Evolutionary conservation across 1,140 invertebrate genomes (phyloP).

Genomic region (Yoshiicerus persimilis): DNA sequence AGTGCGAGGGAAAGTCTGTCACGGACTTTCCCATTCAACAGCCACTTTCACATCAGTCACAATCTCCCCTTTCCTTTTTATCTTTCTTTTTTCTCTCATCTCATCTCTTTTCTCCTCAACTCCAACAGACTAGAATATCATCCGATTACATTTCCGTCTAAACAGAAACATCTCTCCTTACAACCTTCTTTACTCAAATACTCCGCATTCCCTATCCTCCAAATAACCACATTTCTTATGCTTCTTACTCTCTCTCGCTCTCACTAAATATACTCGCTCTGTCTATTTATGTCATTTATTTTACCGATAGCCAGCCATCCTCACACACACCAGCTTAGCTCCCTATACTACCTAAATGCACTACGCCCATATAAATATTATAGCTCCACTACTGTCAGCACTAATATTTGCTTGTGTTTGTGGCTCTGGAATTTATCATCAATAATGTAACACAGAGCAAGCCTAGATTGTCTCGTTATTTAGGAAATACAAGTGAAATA

Average conservation of each 20-base stretch:
- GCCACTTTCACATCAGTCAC: not conserved
- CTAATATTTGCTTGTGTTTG: not conserved
- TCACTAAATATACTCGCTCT: too few species aligned
- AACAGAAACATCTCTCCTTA: not conserved
- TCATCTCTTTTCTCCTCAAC: not conserved
- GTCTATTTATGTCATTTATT: too few species aligned
- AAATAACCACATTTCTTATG: not conserved
- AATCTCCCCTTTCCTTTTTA: not conserved
- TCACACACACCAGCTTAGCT: too few species aligned
- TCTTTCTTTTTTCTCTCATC: not conserved
- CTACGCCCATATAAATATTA: too few species aligned
- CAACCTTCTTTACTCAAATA: not conserved
- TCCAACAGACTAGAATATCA: not conserved
- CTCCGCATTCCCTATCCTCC: not conserved
- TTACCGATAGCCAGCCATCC: too few species aligned
- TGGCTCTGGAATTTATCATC: not conserved
- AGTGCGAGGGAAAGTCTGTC: not conserved
- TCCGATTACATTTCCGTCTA: constrained; percentile 15
- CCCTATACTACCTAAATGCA: too few species aligned
- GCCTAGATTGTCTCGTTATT: not conserved
- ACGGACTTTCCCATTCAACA: not conserved
- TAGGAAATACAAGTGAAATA: not conserved
- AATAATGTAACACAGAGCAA: not conserved
- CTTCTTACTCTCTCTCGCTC: not conserved
- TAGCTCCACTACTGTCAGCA: not conserved